These are phyloP conservation scores for Lasioglossum vierecki DNA, from an alignment of 2,888 invertebrate species.

Conservation along the genomic window DNA sequence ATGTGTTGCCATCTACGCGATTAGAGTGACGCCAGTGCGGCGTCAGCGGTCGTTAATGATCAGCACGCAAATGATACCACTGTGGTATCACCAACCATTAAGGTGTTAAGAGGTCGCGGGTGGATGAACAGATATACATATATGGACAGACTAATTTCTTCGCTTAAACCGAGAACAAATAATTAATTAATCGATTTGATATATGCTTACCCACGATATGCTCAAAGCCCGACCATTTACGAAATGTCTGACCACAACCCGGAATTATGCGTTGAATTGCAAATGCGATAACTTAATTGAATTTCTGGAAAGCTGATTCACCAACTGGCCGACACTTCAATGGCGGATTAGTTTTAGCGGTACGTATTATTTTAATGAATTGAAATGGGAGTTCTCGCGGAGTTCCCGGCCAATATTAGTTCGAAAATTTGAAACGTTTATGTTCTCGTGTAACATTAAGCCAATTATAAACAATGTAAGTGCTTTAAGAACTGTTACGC, in stretches of 20 bases:
- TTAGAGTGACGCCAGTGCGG: constrained; percentile 2
- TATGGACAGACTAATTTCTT: not conserved
- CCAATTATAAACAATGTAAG: not conserved
- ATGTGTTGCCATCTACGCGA: not conserved
- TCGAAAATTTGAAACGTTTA: not conserved
- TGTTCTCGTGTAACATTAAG: not conserved
- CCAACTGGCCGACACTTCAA: not conserved
- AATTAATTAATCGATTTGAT: constrained; percentile 3
- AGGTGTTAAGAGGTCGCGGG: not conserved
- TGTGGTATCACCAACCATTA: not conserved
- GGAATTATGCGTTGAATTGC: constrained; percentile 34
- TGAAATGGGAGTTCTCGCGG: not conserved
- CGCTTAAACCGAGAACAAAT: not conserved
- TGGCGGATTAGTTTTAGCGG: not conserved
- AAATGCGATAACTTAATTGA: constrained; percentile 40
- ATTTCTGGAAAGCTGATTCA: constrained; percentile 25
- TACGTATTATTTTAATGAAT: constrained; percentile 15
- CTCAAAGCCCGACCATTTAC: not conserved
- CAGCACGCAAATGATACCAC: not conserved
- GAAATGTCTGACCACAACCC: not conserved
- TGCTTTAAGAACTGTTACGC: not conserved
- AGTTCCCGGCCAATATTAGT: not conserved
- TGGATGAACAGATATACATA: not conserved
- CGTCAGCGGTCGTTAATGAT: not conserved
- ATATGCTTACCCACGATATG: not conserved